These are phyloP conservation scores for Halcyon chelicuti DNA, from an alignment of 2,797 vertebrate genomes.

Conservation along the genomic window DNA sequence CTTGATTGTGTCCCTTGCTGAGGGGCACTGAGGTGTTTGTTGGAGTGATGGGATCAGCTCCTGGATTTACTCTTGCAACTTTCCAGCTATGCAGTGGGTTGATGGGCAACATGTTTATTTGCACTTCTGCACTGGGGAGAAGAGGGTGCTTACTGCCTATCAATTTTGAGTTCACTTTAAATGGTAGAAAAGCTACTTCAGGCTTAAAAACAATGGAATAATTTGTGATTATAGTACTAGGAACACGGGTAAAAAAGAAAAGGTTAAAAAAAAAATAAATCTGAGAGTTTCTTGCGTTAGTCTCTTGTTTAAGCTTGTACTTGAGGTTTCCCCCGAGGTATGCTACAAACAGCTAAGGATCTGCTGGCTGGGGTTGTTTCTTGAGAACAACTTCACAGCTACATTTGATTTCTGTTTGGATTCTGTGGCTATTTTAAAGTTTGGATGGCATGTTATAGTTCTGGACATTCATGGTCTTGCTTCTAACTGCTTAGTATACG, in stretches of 20 bases:
- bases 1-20: neutral
- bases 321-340: neutral
- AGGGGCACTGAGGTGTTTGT: neutral
- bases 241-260: neutral
- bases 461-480: neutral
- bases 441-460: neutral
- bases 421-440: neutral
- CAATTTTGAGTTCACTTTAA: neutral
- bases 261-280: neutral
- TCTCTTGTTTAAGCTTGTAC: neutral
- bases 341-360: neutral
- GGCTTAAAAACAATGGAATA: neutral
- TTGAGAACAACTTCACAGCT: neutral
- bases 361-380: neutral
- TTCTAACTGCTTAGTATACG: neutral
- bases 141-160: neutral
- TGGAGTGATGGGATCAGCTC: neutral
- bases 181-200: neutral
- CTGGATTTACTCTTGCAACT: neutral
- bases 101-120: neutral
- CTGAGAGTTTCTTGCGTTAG: neutral
- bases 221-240: neutral
- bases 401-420: neutral
- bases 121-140: rapidly evolving
- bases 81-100: neutral